Percentiles rank a stretch among this genome's conserved stretches.
Conservation (phyloP, 2,888 invertebrate species). For the Carabus problematicus region DNA sequence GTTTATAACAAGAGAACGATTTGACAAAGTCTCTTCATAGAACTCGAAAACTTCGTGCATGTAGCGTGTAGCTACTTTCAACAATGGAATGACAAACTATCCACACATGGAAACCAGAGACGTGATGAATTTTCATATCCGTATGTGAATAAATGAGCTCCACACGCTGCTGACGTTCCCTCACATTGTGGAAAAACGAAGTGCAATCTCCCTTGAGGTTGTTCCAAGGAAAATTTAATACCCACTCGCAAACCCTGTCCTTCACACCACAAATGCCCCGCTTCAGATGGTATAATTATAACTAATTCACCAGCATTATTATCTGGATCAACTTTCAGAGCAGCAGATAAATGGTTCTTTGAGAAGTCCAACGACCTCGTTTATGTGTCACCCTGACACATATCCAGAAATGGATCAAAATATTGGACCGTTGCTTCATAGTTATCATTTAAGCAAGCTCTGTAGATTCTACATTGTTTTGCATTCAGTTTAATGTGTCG, state of each 20-base stretch:
- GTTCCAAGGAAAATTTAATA: constrained; percentile 93
- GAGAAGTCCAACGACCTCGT: constrained; percentile 89
- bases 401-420: constrained; percentile 93
- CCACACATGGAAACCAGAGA: constrained; percentile 98
- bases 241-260: constrained; percentile 84
- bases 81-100: constrained; percentile 89
- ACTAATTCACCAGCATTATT: constrained; percentile 89
- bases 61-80: constrained; percentile 91
- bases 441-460: constrained; percentile 86
- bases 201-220: constrained; percentile 92
- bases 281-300: constrained; percentile 86
- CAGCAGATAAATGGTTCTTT: constrained; percentile 78
- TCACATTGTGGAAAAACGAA: constrained; percentile 92
- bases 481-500: constrained; percentile 87
- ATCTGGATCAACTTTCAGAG: constrained; percentile 90
- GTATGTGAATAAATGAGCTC: constrained; percentile 93
- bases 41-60: constrained; percentile 96
- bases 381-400: constrained; percentile 84
- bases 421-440: constrained; percentile 92
- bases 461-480: constrained; percentile 92
- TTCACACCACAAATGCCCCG: constrained; percentile 80
- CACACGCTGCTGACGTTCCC: constrained; percentile 82
- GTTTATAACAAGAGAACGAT: constrained; percentile 94
- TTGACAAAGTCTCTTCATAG: constrained; percentile 95
- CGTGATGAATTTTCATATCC: constrained; percentile 90